Base-by-base conservation (phyloP, 2,888 invertebrate species). In the Dermolepida albohirtum region DNA sequence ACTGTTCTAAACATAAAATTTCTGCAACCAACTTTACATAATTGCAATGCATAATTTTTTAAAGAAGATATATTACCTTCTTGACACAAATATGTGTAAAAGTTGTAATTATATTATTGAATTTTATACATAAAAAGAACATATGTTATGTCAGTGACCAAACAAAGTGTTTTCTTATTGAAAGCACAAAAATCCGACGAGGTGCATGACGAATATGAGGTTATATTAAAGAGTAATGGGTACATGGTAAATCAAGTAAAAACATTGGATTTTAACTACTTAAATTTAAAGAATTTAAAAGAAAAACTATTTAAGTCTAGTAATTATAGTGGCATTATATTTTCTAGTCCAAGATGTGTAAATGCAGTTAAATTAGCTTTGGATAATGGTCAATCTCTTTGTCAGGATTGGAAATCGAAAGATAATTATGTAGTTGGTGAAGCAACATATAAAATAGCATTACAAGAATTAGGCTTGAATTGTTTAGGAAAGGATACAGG, bases 301-400 rank as follows among this genome's bases (percentile, higher is more conserved):
- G 74, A 78, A 22, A 85, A 85, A 77, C 74, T 88, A n/a, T 70
- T 79, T 63, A 79, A 80, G 47, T 82, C 84, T 14, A 80, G 84
- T 57, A 76, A 81, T 41, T 88, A 85, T 78, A 81, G 82, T 52
- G 88, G 84, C 34, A 76, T 88, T 29, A 82, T 88, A 4, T 85
- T 88, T 65, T 86, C 87, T 1, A 88, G 88, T 75, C 87, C 87
- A 1, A 80, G 88, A 34, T 86, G 87, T 74, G 85, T 88, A 8
- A 81, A 84, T 71, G 87, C 87, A 2, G 82, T 85, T 1, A 76
- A 78, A 47, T 78, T 83, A 73, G 82, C 86, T 11, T 73, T 84
- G 69, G 78, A 80, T 68, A 75, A 78, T 49, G 50, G 51, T 16
- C 34, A 34, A 2, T 34, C 10, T 5, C 34, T 34, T 10, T 7